Evolutionary conservation across 2,888 invertebrate species (phyloP).

Genomic region (Chaetogeoica ovagalla): DNA sequence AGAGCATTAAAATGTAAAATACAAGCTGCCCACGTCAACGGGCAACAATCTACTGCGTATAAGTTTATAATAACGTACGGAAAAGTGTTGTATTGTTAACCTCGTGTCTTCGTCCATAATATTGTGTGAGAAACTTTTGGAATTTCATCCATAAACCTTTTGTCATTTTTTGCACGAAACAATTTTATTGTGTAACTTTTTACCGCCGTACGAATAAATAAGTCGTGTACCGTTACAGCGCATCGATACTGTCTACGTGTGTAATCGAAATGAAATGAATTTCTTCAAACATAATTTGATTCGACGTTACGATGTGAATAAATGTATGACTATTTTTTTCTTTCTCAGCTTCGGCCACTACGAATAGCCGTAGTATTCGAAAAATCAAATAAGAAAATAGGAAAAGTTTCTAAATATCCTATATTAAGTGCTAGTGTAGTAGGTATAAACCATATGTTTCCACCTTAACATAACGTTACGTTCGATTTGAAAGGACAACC

Average conservation of each 20-base stretch:
- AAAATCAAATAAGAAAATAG: too few species aligned
- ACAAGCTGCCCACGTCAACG: slow-evolving; percentile 6
- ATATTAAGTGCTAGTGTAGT: too few species aligned
- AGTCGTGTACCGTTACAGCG: background rate
- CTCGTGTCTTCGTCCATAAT: background rate
- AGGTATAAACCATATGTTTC: too few species aligned
- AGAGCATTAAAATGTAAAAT: slow-evolving; percentile 28
- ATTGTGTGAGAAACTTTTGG: slow-evolving; percentile 25
- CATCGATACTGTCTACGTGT: background rate
- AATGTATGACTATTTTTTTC: too few species aligned
- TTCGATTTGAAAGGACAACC: too few species aligned
- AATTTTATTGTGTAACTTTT: slow-evolving; percentile 17
- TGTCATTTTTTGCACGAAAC: background rate
- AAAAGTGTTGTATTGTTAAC: slow-evolving; percentile 12
- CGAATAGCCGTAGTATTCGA: too few species aligned
- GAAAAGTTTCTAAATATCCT: too few species aligned
- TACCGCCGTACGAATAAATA: background rate
- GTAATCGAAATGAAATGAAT: background rate
- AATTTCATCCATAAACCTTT: slow-evolving; percentile 23
- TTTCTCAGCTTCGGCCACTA: too few species aligned
- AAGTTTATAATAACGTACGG: slow-evolving; percentile 20
- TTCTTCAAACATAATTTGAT: too few species aligned
- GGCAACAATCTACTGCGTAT: slow-evolving; percentile 19
- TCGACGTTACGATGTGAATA: too few species aligned
- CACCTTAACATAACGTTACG: too few species aligned